Conservation (phyloP, 2,113 vertebrate genomes). For the Carlito syrichta region DNA sequence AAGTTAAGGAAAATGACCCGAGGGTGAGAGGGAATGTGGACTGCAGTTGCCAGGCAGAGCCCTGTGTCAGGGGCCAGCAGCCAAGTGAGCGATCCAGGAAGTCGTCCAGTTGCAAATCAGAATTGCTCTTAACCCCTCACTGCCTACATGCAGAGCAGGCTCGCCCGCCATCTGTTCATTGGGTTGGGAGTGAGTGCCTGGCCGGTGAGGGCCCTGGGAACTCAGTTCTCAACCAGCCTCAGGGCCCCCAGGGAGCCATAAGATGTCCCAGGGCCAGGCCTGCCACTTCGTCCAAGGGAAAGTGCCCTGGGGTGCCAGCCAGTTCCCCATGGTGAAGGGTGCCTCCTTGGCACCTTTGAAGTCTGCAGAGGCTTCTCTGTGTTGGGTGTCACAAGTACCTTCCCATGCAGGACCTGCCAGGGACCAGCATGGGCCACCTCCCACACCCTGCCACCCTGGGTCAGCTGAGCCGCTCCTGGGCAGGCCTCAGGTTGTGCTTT, state of each 20-base stretch:
- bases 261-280: not conserved
- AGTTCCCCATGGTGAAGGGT: not conserved
- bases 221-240: not conserved
- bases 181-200: not conserved
- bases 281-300: not conserved
- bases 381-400: rapidly evolving
- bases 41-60: slow-evolving; percentile 49
- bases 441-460: rapidly evolving
- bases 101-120: slow-evolving; percentile 51
- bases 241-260: not conserved
- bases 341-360: not conserved
- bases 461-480: not conserved
- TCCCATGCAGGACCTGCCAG: not conserved
- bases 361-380: not conserved
- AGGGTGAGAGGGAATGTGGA: slow-evolving; percentile 28
- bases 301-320: not conserved
- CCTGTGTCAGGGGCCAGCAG: slow-evolving; percentile 48
- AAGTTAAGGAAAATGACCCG: slow-evolving; percentile 1
- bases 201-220: not conserved
- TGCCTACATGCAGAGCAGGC: not conserved
- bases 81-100: slow-evolving; percentile 69
- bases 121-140: slow-evolving; percentile 54
- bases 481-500: not conserved
- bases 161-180: not conserved
- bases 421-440: not conserved